Evolutionary conservation across 2,113 vertebrate genomes (phyloP), one percentile per base, ranked within the genome.

Genomic region (Gadus chalcogrammus): DNA sequence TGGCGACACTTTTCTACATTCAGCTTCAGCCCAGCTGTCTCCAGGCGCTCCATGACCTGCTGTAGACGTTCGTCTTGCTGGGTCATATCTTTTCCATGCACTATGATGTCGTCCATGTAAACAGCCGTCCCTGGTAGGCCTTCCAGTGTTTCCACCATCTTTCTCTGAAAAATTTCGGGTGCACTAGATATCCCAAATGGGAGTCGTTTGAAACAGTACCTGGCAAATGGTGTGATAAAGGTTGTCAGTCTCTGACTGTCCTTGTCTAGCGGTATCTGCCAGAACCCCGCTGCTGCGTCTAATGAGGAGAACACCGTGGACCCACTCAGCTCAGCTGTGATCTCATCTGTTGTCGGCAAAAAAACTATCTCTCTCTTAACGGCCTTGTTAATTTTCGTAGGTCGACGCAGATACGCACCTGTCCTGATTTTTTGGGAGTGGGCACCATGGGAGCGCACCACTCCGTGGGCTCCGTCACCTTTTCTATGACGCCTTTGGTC

Each of bases 1-100:
- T 64, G 12, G 42, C 16, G 20, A 52, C 69, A 75, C 16, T 75
- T 79, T 4, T 76, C 67, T 20, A 27, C 17, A 15, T 70, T 80
- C 6, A 69, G 61, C n/a, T 61, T 70, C n/a, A 67, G 55, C 1
- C 59, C 71, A 42, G 70, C 67, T 6, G 4, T 3, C 56, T 65
- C 28, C 0, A 78, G 28, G 3, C 24, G 20, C 9, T 48, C 5
- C 27, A 74, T 59, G 3, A 61, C 22, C 22, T 35, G 1, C 3
- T 3, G 38, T 42, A 42, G 38, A 11, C 38, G 38, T 11, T 42
- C 5, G 38, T 42, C 38, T 1, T 42, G 38, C 38, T 42, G 5
- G 5, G 38, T 3, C 1, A 42, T 42, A 42, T 42, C 38, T 42
- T 11, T 42, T 11, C 38, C 38, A 11, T 42, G 38, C 9, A 11